Evolutionary conservation across 2,888 invertebrate genomes (phyloP).

Genomic region (Lithophane leautieri): DNA sequence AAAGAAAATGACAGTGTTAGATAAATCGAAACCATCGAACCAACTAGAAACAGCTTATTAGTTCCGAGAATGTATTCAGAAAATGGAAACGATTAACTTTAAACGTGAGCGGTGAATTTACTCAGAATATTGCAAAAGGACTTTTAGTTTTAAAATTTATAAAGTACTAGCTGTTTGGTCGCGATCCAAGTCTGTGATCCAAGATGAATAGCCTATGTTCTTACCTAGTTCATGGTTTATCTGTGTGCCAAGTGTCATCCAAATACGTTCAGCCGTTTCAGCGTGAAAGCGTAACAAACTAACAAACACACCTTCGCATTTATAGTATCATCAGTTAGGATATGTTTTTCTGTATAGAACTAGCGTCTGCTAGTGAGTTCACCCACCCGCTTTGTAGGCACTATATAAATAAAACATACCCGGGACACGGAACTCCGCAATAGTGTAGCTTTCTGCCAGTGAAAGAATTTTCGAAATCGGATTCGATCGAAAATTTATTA

Average conservation of each 20-base stretch:
- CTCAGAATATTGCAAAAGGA: slow-evolving; percentile 12
- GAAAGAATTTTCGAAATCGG: background rate
- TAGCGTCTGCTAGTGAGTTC: background rate
- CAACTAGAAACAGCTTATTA: background rate
- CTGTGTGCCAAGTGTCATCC: no score
- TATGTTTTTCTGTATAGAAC: background rate
- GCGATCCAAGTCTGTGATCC: no score
- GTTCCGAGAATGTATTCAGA: background rate
- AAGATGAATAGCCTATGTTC: no score
- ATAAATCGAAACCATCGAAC: no score
- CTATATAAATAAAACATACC: background rate
- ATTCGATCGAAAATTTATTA: no score
- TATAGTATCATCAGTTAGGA: no score
- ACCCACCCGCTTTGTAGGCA: background rate
- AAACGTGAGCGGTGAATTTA: background rate
- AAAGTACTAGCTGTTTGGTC: background rate
- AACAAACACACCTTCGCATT: no score
- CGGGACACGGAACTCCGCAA: background rate
- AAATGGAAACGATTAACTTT: slow-evolving; percentile 9
- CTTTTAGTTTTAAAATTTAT: background rate
- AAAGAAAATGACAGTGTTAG: background rate
- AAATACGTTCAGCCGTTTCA: no score
- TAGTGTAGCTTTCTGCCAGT: background rate
- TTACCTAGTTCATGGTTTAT: no score
- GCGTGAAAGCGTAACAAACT: no score